A percentile compares a stretch with the other conserved stretches of the same genome.
Conservation (phyloP, 92 coral and sea anemone species). For the Chrysogorgia sp. region DNA sequence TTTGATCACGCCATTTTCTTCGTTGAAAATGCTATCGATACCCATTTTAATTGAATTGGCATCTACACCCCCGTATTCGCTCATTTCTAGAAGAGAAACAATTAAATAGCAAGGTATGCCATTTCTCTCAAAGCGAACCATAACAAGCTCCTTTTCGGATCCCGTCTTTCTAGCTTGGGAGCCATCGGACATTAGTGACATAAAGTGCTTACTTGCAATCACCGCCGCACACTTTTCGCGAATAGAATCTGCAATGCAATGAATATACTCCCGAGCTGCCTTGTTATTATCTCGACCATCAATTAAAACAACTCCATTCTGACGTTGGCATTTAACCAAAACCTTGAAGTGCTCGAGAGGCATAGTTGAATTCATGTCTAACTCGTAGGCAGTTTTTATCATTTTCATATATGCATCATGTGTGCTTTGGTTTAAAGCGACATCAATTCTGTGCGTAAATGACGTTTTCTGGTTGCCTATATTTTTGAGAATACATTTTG, state of each 20-base stretch:
- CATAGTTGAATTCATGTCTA: neutral
- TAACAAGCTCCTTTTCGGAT: conserved; percentile 24
- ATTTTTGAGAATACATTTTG: too few relatives aligned
- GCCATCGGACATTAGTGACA: too few relatives aligned
- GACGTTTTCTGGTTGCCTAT: neutral
- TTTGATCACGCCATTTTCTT: neutral
- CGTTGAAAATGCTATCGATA: neutral
- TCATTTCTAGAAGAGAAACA: too few relatives aligned
- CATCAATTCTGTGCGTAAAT: neutral
- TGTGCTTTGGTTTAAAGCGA: neutral
- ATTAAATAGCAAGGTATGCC: too few relatives aligned
- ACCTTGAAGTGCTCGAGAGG: neutral
- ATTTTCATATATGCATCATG: too few relatives aligned
- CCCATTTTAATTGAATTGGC: neutral
- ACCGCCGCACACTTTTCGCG: conserved; percentile 18
- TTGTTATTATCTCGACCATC: neutral
- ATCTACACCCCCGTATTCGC: neutral
- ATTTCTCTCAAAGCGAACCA: conserved; percentile 13
- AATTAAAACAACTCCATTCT: neutral
- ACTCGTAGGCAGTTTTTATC: neutral
- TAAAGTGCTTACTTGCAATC: conserved; percentile 16
- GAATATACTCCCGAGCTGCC: too few relatives aligned
- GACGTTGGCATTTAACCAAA: too few relatives aligned
- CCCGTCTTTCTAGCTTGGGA: conserved; percentile 37
- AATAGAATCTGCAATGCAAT: conserved; percentile 17